Conservation (phyloP, 1,140 invertebrate genomes). For the Tetranychus urticae region DNA sequence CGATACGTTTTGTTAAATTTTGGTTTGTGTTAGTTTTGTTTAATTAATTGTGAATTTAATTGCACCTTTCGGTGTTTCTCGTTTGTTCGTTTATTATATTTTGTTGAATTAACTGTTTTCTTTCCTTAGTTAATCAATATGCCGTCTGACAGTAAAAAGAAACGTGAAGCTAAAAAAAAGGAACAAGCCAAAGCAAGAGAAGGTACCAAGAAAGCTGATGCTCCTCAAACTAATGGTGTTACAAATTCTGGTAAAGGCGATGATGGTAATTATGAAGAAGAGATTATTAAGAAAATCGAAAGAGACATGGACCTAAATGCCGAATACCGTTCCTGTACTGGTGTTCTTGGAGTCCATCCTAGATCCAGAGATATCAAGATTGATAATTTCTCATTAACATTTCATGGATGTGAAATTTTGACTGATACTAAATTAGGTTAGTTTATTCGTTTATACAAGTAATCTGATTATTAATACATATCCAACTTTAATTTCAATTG, state of each 20-base stretch:
- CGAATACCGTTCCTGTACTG: slow-evolving; percentile 77
- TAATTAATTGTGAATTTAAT: too few species aligned
- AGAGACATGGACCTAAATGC: slow-evolving; percentile 70
- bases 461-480: neutral
- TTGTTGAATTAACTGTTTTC: too few species aligned
- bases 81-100: too few species aligned
- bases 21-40: too few species aligned
- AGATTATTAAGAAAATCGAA: slow-evolving; percentile 62
- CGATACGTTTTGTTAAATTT: too few species aligned
- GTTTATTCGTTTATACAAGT: slow-evolving; percentile 49
- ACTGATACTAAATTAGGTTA: slow-evolving; percentile 87
- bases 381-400: slow-evolving; percentile 87
- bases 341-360: slow-evolving; percentile 76
- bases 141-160: slow-evolving; percentile 94
- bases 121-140: slow-evolving; percentile 27
- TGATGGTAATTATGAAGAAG: slow-evolving; percentile 29
- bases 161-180: slow-evolving; percentile 87
- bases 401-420: slow-evolving; percentile 84
- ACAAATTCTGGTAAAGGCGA: neutral
- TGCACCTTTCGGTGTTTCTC: too few species aligned
- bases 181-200: slow-evolving; percentile 55
- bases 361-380: slow-evolving; percentile 90
- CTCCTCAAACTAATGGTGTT: slow-evolving; percentile 1
- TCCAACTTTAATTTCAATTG: neutral
- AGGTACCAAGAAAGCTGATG: slow-evolving; percentile 3